A percentile compares a stretch with the other conserved stretches of the same genome.
Evolutionary conservation across 2,113 vertebrate species (phyloP).

Genomic region (Vulpes ferrilata): DNA sequence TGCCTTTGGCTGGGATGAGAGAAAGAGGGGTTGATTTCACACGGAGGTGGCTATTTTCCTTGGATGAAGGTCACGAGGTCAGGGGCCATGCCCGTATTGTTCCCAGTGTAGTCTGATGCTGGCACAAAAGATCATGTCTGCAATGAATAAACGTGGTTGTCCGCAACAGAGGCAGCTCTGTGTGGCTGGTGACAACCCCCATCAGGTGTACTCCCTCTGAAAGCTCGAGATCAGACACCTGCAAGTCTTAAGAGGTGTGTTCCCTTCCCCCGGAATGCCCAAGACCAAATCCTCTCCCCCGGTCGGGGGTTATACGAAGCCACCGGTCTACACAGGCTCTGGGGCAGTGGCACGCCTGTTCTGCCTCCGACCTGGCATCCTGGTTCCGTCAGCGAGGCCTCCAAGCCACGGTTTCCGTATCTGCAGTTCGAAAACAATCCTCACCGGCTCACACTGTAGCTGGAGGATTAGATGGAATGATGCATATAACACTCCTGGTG

Average conservation of each 20-base stretch:
- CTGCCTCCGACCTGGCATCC: fast-evolving
- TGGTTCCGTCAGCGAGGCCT: fast-evolving
- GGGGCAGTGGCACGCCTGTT: fast-evolving
- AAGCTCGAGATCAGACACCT: background rate
- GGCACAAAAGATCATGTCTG: no score
- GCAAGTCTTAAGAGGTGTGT: background rate
- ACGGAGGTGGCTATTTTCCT: fast-evolving
- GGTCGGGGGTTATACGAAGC: fast-evolving
- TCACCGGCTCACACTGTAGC: fast-evolving
- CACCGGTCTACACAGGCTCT: fast-evolving
- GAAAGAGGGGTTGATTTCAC: fast-evolving
- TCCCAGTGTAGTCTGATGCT: fast-evolving
- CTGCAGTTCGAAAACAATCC: background rate
- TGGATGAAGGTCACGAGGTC: fast-evolving
- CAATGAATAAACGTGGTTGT: no score
- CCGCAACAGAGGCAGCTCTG: fast-evolving
- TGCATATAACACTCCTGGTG: fast-evolving
- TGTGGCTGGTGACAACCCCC: fast-evolving
- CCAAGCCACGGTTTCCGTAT: background rate
- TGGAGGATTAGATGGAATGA: fast-evolving
- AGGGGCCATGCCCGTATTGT: fast-evolving
- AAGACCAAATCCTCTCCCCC: no score
- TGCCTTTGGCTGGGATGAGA: fast-evolving
- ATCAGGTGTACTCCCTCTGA: fast-evolving
- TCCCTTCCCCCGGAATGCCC: no score